Conservation (phyloP, 2,797 vertebrate species). For the Lutra lutra region DNA sequence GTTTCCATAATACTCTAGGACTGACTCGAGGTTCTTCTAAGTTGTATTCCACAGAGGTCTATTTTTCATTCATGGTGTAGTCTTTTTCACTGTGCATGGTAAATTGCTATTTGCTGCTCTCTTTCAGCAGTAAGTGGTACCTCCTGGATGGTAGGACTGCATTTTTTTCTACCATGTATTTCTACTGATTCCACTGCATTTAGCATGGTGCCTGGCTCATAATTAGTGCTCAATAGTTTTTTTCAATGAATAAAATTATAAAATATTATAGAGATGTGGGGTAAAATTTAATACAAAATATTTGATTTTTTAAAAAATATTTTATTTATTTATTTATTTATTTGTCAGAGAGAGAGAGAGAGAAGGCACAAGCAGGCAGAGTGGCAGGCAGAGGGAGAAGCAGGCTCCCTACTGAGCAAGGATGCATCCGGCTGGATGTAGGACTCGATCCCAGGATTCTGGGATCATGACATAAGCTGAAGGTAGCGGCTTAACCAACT, state of each 20-base stretch:
- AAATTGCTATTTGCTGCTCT: neutral
- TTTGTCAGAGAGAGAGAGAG: no score
- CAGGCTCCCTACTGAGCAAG: no score
- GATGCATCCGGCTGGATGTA: no score
- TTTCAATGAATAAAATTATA: neutral
- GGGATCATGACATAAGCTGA: no score
- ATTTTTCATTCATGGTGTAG: neutral
- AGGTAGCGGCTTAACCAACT: no score
- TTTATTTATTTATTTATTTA: no score
- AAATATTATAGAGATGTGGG: neutral
- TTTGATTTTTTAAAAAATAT: neutral
- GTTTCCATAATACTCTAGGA: neutral
- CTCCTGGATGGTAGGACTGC: neutral
- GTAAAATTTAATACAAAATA: conserved; percentile 43
- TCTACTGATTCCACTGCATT: neutral
- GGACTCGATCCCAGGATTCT: no score
- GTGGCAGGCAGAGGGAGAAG: no score
- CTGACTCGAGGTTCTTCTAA: neutral
- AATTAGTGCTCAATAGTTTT: neutral
- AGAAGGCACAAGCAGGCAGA: no score
- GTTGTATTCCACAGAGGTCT: neutral
- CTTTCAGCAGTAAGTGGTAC: neutral
- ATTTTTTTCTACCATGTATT: neutral
- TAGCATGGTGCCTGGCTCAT: neutral
- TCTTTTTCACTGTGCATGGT: no score